Evolutionary conservation across 2,113 vertebrate genomes (phyloP).

Genomic region (Burhinus bistriatus): DNA sequence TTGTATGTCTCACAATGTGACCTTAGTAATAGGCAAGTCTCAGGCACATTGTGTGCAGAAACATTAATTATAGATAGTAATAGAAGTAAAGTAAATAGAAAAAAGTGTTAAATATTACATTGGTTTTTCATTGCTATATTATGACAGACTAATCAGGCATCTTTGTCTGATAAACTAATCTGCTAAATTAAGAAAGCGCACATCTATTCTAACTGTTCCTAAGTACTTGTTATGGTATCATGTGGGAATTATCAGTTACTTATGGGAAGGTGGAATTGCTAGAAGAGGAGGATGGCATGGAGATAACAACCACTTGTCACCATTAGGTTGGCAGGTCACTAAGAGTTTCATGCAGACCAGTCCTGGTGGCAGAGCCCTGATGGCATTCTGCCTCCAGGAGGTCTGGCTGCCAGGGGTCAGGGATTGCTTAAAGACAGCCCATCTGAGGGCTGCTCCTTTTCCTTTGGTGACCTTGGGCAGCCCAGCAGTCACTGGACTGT

Average conservation of each 20-base stretch:
- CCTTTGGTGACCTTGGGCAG: background rate
- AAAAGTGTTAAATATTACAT: background rate
- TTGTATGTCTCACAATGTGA: background rate
- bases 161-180: background rate
- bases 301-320: background rate
- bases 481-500: fast-evolving
- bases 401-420: too few relatives aligned
- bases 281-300: background rate
- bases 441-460: background rate
- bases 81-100: background rate
- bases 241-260: background rate
- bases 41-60: background rate
- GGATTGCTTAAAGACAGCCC: background rate
- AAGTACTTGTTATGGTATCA: background rate
- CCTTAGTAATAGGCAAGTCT: background rate
- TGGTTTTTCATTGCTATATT: background rate
- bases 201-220: background rate
- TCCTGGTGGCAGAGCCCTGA: background rate
- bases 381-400: too few relatives aligned
- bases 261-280: background rate
- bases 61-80: background rate
- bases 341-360: background rate
- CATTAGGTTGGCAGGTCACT: background rate
- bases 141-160: background rate
- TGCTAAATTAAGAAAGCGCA: background rate